Evolutionary conservation across 2,797 vertebrate species (phyloP), one percentile per base, ranked within the genome.

Genomic region (Pangasius macronema): DNA sequence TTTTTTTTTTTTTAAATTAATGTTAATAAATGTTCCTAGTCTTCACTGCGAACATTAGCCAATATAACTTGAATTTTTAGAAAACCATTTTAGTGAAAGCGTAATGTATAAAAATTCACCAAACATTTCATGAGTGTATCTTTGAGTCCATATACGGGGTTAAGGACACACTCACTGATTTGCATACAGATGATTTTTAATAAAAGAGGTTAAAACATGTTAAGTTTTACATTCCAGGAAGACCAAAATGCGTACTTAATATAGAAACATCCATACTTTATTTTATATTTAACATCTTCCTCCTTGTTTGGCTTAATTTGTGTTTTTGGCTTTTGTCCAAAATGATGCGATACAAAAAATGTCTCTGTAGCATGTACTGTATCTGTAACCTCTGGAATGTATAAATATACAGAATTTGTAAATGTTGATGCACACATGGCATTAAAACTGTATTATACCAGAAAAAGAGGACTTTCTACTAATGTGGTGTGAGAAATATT

Each of bases 401-500:
- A 53, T n/a, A 6, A 72, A 73, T 73, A n/a, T 30, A 55, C 7
- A 61, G 53, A 70, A 49, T 82, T 73, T 87, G 72, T 83, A 87
- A 82, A 82, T 59, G 72, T 65, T 82, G 65, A 51, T 63, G 81
- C 30, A 85, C 39, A 83, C 42, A 70, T 22, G 63, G 73, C 36
- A 88, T 86, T 88, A 89, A 86, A 90, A 22, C 65, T 59, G 55
- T 83, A 51, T 42, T 22, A 53, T 63, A 36, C 59, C n/a, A 22
- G 18, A 83, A 49, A 49, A 82, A 5, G 8, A 53, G 3, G 8
- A 55, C n/a, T 22, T 77, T 1, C 27, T 51, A 51, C 14, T 30
- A 46, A 46, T 18, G 14, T 5, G 2, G n/a, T 67, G 63, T 33
- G 16, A 30, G 11, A 33, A 33, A 53, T 14, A n/a, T n/a, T 65